Evolutionary conservation across 1,140 invertebrate species (phyloP).

Genomic region (Nautilus pompilius): DNA sequence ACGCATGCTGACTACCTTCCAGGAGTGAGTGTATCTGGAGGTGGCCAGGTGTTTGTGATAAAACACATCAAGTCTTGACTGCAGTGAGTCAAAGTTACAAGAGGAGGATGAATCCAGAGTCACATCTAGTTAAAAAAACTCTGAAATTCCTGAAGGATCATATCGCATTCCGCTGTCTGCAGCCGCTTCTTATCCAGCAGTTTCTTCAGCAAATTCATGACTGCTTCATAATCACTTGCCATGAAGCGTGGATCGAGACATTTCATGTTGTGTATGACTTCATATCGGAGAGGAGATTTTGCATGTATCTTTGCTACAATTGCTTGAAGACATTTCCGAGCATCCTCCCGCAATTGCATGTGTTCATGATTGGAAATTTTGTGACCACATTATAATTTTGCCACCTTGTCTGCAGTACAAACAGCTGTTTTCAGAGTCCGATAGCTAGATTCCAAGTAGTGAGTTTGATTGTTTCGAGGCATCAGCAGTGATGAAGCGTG

Average conservation of each 20-base stretch:
- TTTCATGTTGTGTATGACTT: too few relatives aligned
- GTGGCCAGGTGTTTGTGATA: neutral
- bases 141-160: neutral
- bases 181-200: neutral
- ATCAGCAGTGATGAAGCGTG: neutral
- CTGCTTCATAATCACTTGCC: neutral
- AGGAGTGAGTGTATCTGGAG: conserved; percentile 10
- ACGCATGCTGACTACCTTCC: conserved; percentile 12
- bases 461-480: neutral
- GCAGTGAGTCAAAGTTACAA: neutral
- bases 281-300: too few relatives aligned
- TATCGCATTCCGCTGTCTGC: conserved; percentile 7
- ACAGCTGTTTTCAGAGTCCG: conserved; percentile 4
- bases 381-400: neutral
- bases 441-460: conserved; percentile 5
- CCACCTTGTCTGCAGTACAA: neutral
- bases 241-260: conserved; percentile 9
- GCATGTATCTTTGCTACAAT: too few relatives aligned
- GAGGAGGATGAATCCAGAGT: neutral
- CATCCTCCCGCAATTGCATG: too few relatives aligned
- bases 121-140: conserved; percentile 4
- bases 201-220: neutral
- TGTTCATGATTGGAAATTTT: conserved; percentile 1
- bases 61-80: conserved; percentile 16
- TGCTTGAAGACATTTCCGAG: too few relatives aligned